Conservation (phyloP, 2,797 vertebrate species). For the Acropternis orthonyx region DNA sequence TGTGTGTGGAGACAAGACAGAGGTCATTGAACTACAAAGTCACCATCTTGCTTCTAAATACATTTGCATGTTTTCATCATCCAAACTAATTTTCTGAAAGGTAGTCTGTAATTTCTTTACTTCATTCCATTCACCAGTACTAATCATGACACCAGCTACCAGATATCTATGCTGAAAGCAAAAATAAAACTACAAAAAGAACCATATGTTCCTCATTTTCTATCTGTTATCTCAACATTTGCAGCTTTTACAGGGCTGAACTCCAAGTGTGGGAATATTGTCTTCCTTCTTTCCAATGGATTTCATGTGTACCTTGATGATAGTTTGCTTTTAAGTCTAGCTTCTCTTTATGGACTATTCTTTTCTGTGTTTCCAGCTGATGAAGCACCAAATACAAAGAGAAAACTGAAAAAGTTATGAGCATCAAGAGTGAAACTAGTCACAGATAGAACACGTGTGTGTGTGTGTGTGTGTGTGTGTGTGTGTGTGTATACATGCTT, state of each 20-base stretch:
- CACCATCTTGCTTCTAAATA: not conserved
- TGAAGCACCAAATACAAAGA: not conserved
- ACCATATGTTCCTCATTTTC: slow-evolving; percentile 31
- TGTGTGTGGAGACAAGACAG: not conserved
- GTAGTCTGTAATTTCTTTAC: not conserved
- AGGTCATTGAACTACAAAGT: slow-evolving; percentile 8
- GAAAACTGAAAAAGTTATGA: not conserved
- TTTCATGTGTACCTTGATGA: not conserved
- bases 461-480: fast-evolving
- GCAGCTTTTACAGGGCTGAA: slow-evolving; percentile 11
- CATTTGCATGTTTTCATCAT: not conserved
- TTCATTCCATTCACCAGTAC: not conserved
- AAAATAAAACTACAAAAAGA: not conserved
- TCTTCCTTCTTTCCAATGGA: not conserved
- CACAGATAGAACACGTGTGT: not conserved
- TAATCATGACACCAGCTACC: not conserved
- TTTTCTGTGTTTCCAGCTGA: not conserved
- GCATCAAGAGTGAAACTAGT: not conserved
- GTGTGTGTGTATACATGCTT: fast-evolving
- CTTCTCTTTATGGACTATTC: not conserved
- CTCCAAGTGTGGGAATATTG: not conserved
- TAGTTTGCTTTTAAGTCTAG: not conserved
- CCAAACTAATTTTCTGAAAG: not conserved
- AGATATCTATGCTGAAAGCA: not conserved
- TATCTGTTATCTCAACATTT: slow-evolving; percentile 41